Percentiles rank a stretch among this genome's conserved stretches.
Evolutionary conservation across 2,797 vertebrate species (phyloP).

Genomic region (Euphonia xanthogaster): DNA sequence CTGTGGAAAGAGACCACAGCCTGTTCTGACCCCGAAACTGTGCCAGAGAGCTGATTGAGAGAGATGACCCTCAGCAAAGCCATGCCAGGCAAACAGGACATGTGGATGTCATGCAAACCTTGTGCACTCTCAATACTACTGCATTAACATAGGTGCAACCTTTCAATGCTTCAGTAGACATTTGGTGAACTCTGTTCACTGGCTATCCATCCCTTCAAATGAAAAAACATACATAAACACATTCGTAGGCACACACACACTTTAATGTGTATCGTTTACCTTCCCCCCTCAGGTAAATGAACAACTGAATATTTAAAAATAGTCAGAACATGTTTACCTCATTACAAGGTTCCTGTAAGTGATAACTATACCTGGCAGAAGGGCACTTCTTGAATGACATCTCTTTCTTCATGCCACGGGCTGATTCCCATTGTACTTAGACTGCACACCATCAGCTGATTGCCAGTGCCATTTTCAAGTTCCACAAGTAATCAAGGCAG

Average conservation of each 20-base stretch:
- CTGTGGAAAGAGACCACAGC: background rate
- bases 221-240: background rate
- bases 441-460: background rate
- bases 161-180: background rate
- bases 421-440: background rate
- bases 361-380: background rate
- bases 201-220: background rate
- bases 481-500: background rate
- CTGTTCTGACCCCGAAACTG: background rate
- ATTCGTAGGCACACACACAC: accelerated
- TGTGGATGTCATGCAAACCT: background rate
- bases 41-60: background rate
- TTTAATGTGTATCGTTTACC: background rate
- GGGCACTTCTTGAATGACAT: background rate
- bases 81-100: background rate
- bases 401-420: background rate
- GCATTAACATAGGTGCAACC: background rate
- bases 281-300: background rate
- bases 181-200: background rate
- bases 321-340: background rate
- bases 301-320: background rate
- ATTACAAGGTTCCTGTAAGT: background rate
- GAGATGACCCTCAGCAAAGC: background rate
- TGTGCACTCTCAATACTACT: background rate
- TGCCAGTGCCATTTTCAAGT: background rate